Evolutionary conservation across 2,888 invertebrate genomes (phyloP).

Genomic region (Apamea anceps): DNA sequence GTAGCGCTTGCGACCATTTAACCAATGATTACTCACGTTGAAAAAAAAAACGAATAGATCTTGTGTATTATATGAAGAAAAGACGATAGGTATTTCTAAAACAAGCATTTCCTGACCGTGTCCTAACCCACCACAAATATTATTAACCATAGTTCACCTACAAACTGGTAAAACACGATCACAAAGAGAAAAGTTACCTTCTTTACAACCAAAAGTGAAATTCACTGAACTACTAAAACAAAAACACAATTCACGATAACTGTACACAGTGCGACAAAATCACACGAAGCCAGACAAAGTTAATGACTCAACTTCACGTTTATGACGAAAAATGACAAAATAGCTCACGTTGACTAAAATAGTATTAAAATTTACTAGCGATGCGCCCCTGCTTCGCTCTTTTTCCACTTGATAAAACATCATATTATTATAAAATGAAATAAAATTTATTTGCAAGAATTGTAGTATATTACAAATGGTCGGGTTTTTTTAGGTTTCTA

Average conservation of each 20-base stretch:
- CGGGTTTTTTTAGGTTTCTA: neutral
- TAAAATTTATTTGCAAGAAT: neutral
- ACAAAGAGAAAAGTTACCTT: slow-evolving; percentile 27
- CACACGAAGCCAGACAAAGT: slow-evolving; percentile 32
- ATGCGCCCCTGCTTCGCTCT: neutral
- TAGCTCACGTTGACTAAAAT: slow-evolving; percentile 14
- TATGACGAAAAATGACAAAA: slow-evolving; percentile 37
- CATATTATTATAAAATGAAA: neutral
- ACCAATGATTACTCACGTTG: neutral
- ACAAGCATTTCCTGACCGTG: neutral
- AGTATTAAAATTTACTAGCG: slow-evolving; percentile 34
- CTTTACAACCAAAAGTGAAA: slow-evolving; percentile 40
- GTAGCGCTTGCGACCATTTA: neutral
- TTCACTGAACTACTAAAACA: slow-evolving; percentile 45
- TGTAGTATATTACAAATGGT: neutral
- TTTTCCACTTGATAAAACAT: neutral
- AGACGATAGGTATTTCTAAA: neutral
- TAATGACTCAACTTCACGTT: slow-evolving; percentile 36
- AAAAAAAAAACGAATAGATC: neutral
- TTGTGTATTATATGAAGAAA: neutral
- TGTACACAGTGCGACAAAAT: slow-evolving; percentile 45
- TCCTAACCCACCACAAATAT: slow-evolving; percentile 1
- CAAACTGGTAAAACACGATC: slow-evolving; percentile 17
- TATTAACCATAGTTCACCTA: neutral
- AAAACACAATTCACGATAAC: slow-evolving; percentile 54